Percentiles rank a stretch among this genome's conserved stretches.
Evolutionary conservation across 2,113 vertebrate species (phyloP).

Genomic region (Tetrax tetrax): DNA sequence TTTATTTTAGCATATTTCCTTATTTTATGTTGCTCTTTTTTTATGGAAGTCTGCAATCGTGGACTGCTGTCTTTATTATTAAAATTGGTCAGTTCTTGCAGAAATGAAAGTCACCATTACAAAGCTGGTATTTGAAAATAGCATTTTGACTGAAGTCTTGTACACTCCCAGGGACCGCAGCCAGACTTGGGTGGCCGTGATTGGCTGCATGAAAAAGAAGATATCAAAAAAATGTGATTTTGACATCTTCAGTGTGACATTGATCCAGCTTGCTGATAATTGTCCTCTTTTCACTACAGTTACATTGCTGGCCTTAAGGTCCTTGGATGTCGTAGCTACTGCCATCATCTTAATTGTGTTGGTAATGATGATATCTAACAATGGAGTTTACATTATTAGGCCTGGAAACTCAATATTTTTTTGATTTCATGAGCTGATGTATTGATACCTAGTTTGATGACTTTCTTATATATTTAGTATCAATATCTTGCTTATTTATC

Average conservation of each 20-base stretch:
- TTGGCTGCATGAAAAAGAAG: neutral
- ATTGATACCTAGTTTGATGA: neutral
- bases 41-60: neutral
- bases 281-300: neutral
- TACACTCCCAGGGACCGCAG: fast-evolving
- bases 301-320: neutral
- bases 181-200: neutral
- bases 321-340: neutral
- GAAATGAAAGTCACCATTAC: neutral
- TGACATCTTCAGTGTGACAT: neutral
- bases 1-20: neutral
- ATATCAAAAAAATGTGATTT: neutral
- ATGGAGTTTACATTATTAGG: neutral
- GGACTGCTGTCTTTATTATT: neutral
- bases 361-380: neutral
- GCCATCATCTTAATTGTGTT: neutral
- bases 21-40: neutral
- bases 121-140: neutral
- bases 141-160: neutral
- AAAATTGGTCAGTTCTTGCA: neutral
- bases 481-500: neutral
- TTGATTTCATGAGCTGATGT: neutral
- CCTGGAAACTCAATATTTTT: neutral
- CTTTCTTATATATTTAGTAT: neutral
- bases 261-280: neutral